Evolutionary conservation across 64 coral and sea anemone genomes (phyloP).

Genomic region (Platygyra sinensis): DNA sequence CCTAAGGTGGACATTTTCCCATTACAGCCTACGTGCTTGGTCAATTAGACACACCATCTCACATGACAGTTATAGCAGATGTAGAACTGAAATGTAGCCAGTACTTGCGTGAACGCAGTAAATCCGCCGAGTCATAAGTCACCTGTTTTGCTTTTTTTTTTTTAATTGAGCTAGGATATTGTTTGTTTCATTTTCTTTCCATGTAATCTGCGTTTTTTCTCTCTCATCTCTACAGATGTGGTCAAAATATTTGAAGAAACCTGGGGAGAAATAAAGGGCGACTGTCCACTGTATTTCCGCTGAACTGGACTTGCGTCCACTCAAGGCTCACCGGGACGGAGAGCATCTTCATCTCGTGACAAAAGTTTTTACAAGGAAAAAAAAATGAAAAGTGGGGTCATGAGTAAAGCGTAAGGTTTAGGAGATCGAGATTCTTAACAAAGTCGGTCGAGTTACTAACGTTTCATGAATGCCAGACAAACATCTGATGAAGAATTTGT

Average conservation of each 20-base stretch:
- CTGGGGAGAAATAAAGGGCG: conserved; percentile 14
- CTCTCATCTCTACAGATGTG: conserved; percentile 30
- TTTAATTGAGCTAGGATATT: neutral
- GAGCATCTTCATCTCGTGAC: neutral
- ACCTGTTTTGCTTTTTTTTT: no score
- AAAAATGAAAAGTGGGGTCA: neutral
- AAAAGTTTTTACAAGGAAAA: neutral
- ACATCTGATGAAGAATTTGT: no score
- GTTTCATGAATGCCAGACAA: no score
- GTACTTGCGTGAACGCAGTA: no score
- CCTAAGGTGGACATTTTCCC: no score
- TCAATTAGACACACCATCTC: no score
- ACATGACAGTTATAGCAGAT: no score
- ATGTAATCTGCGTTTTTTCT: neutral
- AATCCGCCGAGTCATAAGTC: no score
- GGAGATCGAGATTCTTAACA: neutral
- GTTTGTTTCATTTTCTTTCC: neutral
- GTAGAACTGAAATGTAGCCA: no score
- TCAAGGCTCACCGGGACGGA: neutral
- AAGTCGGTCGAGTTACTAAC: neutral
- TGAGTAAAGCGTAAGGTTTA: neutral
- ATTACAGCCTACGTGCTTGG: no score
- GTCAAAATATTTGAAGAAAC: conserved; percentile 42
- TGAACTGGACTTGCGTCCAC: neutral
- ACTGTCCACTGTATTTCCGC: conserved; percentile 40